phyloP scores from a whole-genome alignment of 2,797 vertebrate species.

The Megaceryle alcyon region DNA sequence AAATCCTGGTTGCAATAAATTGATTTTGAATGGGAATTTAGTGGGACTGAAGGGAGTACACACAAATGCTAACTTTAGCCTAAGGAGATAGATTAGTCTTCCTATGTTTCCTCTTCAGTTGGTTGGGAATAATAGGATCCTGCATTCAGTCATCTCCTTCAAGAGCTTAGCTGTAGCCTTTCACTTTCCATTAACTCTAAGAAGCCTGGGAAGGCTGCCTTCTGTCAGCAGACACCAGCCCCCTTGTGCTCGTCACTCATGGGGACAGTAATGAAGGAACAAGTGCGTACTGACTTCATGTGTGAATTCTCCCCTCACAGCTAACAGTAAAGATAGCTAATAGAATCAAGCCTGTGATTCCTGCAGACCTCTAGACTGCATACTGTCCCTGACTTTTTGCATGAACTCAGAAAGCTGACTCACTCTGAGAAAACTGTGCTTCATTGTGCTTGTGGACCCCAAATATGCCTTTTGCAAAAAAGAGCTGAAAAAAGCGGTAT shows the following conservation, averaged over 20 bases:
- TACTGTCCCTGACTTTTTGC: not conserved
- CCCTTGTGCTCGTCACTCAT: not conserved
- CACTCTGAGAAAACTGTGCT: not conserved
- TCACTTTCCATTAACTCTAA: not conserved
- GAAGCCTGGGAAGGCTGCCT: not conserved
- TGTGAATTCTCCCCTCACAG: not conserved
- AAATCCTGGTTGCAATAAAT: constrained; percentile 3
- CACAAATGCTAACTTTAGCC: constrained; percentile 39
- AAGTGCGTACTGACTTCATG: not conserved
- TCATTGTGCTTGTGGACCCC: not conserved
- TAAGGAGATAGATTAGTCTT: constrained; percentile 23
- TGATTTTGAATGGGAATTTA: constrained; percentile 52
- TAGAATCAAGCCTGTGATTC: not conserved
- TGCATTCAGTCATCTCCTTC: not conserved
- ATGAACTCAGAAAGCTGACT: not conserved
- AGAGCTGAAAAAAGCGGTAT: not conserved
- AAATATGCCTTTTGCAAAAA: not conserved
- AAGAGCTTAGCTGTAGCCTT: not conserved
- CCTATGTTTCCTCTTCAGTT: constrained; percentile 7
- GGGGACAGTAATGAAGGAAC: not conserved
- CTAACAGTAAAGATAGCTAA: not conserved
- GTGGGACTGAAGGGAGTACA: not conserved
- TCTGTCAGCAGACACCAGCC: not conserved
- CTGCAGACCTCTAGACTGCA: not conserved
- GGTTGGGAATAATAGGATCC: not conserved